Percentiles rank a stretch among this genome's conserved stretches.
Conservation (phyloP, 2,888 invertebrate genomes). For the Eupithecia subfuscata region DNA sequence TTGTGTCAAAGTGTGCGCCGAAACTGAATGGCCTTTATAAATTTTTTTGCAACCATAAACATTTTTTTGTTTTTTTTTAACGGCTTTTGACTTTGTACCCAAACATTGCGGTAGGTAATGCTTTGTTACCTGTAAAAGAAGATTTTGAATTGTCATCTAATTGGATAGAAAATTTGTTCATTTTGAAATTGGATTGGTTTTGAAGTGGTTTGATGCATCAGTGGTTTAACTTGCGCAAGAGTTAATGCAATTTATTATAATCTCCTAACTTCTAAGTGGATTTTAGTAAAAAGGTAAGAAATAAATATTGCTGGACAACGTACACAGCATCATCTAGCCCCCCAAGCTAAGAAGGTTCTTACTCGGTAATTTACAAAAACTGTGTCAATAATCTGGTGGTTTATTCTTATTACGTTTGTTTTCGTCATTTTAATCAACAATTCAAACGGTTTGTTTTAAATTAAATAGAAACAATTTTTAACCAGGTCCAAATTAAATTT, state of each 20-base stretch:
- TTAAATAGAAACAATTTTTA: not conserved
- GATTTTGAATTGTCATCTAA: constrained; percentile 50
- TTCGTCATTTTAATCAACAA: not conserved
- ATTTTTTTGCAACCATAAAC: constrained; percentile 58
- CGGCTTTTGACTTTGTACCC: constrained; percentile 45
- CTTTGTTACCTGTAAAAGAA: constrained; percentile 47
- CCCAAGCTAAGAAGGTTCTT: no score
- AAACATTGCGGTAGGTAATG: constrained; percentile 54
- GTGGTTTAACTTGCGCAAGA: constrained; percentile 27
- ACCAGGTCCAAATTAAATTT: no score
- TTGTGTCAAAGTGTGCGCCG: constrained; percentile 70
- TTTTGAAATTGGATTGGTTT: constrained; percentile 42
- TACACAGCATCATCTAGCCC: no score
- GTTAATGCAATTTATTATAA: constrained; percentile 11
- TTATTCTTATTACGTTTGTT: not conserved
- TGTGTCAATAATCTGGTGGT: no score
- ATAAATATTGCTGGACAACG: no score
- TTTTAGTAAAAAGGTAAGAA: not conserved
- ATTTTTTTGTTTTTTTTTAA: constrained; percentile 56
- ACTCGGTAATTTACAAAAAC: no score
- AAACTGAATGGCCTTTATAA: constrained; percentile 53
- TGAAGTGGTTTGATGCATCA: constrained; percentile 41
- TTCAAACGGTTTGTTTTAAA: not conserved
- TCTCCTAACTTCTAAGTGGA: not conserved
- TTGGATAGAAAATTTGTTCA: constrained; percentile 51